Base-by-base conservation (phyloP, 2,797 vertebrate species). In the Prunella strophiata region DNA sequence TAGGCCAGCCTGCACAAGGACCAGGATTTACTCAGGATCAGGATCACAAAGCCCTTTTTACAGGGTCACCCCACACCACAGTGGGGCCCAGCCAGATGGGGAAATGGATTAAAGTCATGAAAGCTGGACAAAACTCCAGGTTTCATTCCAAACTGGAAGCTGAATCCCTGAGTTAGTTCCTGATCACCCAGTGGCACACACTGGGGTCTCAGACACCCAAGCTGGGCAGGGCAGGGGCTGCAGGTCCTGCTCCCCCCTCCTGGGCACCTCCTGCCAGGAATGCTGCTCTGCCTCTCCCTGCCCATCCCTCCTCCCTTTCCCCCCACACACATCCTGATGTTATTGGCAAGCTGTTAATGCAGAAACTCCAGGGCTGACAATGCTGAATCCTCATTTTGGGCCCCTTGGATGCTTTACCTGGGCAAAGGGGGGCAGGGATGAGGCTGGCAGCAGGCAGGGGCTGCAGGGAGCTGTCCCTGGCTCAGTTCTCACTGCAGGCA, bases 61-160 rank as follows among this genome's bases (percentile, higher is more conserved):
- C 8, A 6, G 16, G 16, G n/a, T 17, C 26, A 30, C 9, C 20
- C 76, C 62, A 66, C 42, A 26, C 17, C 63, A 22, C 52, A 15
- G 29, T 2, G 18, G 34, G 27, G 42, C n/a, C 66, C 76, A 78
- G 50, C 4, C 66, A 10, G 9, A 14, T 0, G 1, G 22, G 14
- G 30, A 93, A 73, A 70, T 1, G 29, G 47, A 40, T 36, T 23
- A 2, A 77, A 85, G 16, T 9, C 30, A 13, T 8, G 26, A 52
- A 78, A 67, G 36, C 7, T 2, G 47, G 22, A 17, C 73, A 45
- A 50, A 76, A 50, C 26, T 27, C 47, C 7, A 11, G 16, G 20
- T 42, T 79, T 22, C 7, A 45, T 38, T 62, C 47, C 1, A 1
- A 57, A 8, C 38, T 1, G 32, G 58, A 27, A 48, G 17, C 9